Evolutionary conservation across 2,113 vertebrate species (phyloP), one percentile per base, ranked within the genome.

Genomic region (Heterochromis multidens): DNA sequence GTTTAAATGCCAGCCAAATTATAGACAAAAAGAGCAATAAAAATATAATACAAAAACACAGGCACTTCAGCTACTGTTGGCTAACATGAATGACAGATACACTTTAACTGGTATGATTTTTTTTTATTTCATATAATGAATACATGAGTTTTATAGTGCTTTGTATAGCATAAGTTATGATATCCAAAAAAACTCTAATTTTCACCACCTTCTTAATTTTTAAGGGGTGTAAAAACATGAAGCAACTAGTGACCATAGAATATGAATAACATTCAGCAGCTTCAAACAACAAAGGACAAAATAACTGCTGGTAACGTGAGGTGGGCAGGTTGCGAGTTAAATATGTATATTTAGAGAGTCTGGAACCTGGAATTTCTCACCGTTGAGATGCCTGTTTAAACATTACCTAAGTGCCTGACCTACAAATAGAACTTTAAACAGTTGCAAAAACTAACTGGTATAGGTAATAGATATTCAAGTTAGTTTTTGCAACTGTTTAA

Each of bases 51-150:
- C 23, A 14, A 67, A 43, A 67, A 67, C 35, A 67, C 62, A 25
- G 0, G 12, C 0, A 1, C 62, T 40, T 67, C 62, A 67, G 25
- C 62, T 43, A 9, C 0, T 67, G 2, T 67, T 43, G 35, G 40
- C 35, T 25, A 5, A 67, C 35, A 67, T 3, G 31, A 33, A 33
- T 6, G 31, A 33, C 6, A 6, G 31, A 33, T 33, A 33, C 6
- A 33, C 31, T 33, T 33, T 33, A 6, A 4, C 31, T 33, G 31
- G 31, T n/a, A n/a, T n/a, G n/a, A n/a, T n/a, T n/a, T n/a, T n/a
- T n/a, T n/a, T n/a, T n/a, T n/a, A n/a, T n/a, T 33, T 33, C 31
- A 33, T 33, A 33, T 33, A 33, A 33, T 33, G 31, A 33, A 33
- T 33, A 33, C 31, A 33, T 4, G 31, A 33, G 31, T 33, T 33